These are phyloP conservation scores for Zaprionus nigranus DNA, from an alignment of 1,140 invertebrate genomes.

Conservation along the genomic window DNA sequence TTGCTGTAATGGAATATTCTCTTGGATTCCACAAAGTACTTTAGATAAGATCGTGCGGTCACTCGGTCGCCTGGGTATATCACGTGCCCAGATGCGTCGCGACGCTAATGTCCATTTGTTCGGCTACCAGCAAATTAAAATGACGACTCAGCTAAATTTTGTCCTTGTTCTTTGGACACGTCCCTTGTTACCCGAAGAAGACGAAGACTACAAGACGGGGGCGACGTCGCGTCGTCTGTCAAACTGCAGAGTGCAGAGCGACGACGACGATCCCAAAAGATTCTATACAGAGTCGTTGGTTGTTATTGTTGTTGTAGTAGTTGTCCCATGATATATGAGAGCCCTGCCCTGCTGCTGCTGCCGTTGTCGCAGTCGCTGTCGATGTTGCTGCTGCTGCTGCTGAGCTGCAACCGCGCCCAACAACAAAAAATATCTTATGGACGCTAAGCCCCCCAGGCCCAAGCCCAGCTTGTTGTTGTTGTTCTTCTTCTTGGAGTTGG, in stretches of 20 bases:
- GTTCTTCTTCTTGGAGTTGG: slow-evolving; percentile 1
- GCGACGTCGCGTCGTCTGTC: slow-evolving; percentile 44
- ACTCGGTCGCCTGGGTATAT: slow-evolving; percentile 25
- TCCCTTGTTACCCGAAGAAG: slow-evolving; percentile 24
- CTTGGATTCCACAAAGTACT: slow-evolving; percentile 1
- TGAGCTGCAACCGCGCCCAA: slow-evolving; percentile 48
- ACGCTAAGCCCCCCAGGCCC: slow-evolving; percentile 40
- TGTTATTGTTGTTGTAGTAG: slow-evolving; percentile 51
- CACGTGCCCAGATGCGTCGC: slow-evolving; percentile 58
- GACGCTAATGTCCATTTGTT: slow-evolving; percentile 77
- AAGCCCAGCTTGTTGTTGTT: slow-evolving; percentile 33
- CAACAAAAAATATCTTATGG: slow-evolving; percentile 18
- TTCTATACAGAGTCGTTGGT: slow-evolving; percentile 16
- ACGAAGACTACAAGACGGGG: background rate
- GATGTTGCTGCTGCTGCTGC: slow-evolving; percentile 18
- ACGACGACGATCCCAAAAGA: slow-evolving; percentile 62
- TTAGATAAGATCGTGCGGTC: slow-evolving; percentile 25
- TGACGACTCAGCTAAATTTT: slow-evolving; percentile 49
- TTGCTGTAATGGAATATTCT: slow-evolving; percentile 2
- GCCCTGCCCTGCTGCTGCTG: slow-evolving; percentile 64
- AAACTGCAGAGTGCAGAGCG: slow-evolving; percentile 16
- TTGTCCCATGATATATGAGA: slow-evolving; percentile 78
- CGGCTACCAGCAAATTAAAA: slow-evolving; percentile 71
- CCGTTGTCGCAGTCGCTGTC: slow-evolving; percentile 14
- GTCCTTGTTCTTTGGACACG: slow-evolving; percentile 49